A percentile compares a stretch with the other conserved stretches of the same genome.
phyloP scores from a whole-genome alignment of 1,140 invertebrate species.

The Aphelenchoides fujianensis region DNA sequence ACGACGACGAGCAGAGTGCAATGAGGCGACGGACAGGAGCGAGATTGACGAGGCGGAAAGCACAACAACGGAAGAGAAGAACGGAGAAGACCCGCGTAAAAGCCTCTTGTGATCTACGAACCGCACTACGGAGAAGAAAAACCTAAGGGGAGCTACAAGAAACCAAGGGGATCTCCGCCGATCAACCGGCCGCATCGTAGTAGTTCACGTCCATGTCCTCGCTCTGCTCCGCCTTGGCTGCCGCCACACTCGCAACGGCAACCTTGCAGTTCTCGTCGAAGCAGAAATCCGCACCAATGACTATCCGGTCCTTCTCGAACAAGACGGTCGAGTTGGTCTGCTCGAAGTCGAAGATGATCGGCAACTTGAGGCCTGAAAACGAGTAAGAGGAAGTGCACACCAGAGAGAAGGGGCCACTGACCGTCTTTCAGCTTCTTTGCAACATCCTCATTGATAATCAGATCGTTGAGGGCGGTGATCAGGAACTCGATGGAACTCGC shows the following conservation, averaged over 20 bases:
- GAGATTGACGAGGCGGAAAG: too few species aligned
- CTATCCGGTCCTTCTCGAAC: conserved; percentile 51
- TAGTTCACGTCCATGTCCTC: conserved; percentile 50
- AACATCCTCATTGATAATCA: conserved; percentile 61
- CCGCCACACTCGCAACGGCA: neutral
- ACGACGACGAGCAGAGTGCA: too few species aligned
- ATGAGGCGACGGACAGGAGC: too few species aligned
- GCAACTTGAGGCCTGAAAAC: conserved; percentile 52
- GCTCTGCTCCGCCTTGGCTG: conserved; percentile 26
- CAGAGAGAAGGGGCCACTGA: too few species aligned
- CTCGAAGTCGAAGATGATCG: conserved; percentile 60
- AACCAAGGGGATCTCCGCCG: too few species aligned
- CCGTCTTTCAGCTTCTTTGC: conserved; percentile 60
- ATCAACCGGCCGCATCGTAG: conserved; percentile 34
- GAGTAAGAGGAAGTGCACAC: neutral
- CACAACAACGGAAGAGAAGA: neutral
- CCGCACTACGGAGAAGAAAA: neutral
- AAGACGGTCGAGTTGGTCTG: conserved; percentile 45
- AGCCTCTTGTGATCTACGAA: neutral
- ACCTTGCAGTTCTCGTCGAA: conserved; percentile 49
- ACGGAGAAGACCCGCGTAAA: neutral
- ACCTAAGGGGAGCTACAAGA: too few species aligned
- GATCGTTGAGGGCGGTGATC: conserved; percentile 60
- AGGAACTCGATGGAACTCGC: conserved; percentile 59
- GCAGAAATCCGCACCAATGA: conserved; percentile 46